Conservation (phyloP, 1,140 invertebrate genomes). For the Fopius arisanus region DNA sequence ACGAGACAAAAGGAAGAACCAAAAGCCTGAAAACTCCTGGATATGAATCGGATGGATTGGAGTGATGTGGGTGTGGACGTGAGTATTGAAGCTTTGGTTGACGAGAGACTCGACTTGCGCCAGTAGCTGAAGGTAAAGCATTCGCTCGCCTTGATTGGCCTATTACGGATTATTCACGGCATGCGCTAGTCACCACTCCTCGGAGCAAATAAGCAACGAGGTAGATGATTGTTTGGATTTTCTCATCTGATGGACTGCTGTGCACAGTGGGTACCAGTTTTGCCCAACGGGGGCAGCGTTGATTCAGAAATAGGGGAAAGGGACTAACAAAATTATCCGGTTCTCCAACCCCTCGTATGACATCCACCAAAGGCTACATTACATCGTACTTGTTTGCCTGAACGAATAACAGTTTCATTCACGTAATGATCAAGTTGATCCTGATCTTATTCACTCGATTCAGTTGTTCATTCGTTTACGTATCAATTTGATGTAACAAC, state of each 20-base stretch:
- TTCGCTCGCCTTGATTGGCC: constrained; percentile 46
- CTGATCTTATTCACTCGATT: constrained; percentile 1
- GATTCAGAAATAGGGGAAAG: neutral
- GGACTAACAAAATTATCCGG: constrained; percentile 62
- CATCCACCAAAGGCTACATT: neutral
- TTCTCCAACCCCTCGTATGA: constrained; percentile 43
- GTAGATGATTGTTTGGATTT: constrained; percentile 27
- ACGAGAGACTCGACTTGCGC: constrained; percentile 47
- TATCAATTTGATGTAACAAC: constrained; percentile 12
- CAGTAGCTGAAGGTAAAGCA: constrained; percentile 44
- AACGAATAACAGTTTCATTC: neutral
- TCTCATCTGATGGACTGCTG: constrained; percentile 37
- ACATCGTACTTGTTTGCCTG: neutral
- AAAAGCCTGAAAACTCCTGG: neutral
- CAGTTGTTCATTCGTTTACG: constrained; percentile 10
- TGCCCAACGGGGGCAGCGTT: neutral
- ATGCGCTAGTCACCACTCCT: constrained; percentile 32
- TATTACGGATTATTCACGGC: constrained; percentile 54
- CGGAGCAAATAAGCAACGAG: constrained; percentile 12
- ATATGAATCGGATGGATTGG: neutral
- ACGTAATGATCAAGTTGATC: neutral
- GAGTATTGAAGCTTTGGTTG: constrained; percentile 12
- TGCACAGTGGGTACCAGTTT: constrained; percentile 33
- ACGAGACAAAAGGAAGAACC: neutral
- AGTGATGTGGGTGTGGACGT: neutral